phyloP scores from a whole-genome alignment of 92 coral and sea anemone genomes.

The Micromussa lordhowensis region DNA sequence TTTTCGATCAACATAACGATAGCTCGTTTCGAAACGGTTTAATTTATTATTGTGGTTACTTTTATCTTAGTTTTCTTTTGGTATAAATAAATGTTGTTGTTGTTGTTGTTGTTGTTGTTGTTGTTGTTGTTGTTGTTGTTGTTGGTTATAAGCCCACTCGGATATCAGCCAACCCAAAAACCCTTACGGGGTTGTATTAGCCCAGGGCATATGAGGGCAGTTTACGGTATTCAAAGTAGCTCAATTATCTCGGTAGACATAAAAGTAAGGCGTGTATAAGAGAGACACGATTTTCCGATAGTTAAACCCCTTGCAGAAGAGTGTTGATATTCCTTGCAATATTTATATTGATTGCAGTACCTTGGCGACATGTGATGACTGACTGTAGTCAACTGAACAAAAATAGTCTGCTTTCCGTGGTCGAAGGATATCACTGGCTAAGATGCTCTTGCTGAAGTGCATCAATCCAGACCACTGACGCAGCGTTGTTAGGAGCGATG shows the following conservation, averaged over 20 bases:
- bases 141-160: too few species aligned
- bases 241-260: neutral
- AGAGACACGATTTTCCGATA: neutral
- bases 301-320: neutral
- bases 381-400: slow-evolving; percentile 45
- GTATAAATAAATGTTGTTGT: too few species aligned
- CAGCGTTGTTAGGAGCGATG: slow-evolving; percentile 76
- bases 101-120: too few species aligned
- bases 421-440: slow-evolving; percentile 82
- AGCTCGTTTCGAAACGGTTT: too few species aligned
- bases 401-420: slow-evolving; percentile 78
- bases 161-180: too few species aligned
- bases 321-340: neutral
- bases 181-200: too few species aligned
- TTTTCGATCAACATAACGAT: too few species aligned
- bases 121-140: too few species aligned
- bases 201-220: too few species aligned
- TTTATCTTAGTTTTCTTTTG: too few species aligned
- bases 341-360: neutral
- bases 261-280: neutral
- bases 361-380: slow-evolving; percentile 15
- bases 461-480: slow-evolving; percentile 91
- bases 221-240: too few species aligned
- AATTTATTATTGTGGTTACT: too few species aligned
- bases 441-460: slow-evolving; percentile 66